Base-by-base conservation (phyloP, 2,797 vertebrate species). In the Anas capensis region DNA sequence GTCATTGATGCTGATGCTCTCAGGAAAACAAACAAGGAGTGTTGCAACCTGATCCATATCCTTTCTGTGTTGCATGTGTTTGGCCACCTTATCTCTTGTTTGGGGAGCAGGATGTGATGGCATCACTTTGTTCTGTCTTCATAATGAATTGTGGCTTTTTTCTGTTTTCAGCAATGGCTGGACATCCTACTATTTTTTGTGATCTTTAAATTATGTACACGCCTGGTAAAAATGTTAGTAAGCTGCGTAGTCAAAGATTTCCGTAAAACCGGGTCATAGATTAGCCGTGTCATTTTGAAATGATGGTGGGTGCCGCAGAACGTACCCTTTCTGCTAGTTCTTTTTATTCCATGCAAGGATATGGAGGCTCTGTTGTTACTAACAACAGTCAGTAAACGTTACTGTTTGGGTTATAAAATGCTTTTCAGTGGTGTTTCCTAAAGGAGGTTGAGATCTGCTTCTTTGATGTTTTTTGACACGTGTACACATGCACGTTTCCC, bases 401-500 rank as follows among this genome's bases (percentile, higher is more conserved):
- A 75, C 53, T 79, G 49, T 27, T 84, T 12, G 40, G 40, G 65
- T 85, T 77, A 66, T 66, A 85, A 90, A 86, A 72, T 68, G 15
- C 14, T 33, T 82, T 84, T 93, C 24, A 31, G 36, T 20, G 75
- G 75, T 86, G 29, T 57, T 81, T 81, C 13, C 14, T 88, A 78
- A 72, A 46, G 10, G 23, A 61, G 26, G 3, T 78, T 78, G 61
- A 88, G 31, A 61, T 94, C 26, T 91, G 19, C 24, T 75, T 46
- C 19, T 90, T 44, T 75, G 42, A 21, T 70, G 42, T 81, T 18
- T 21, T 90, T 84, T 76, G 15, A 34, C n/a, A 51, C 1, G 0
- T 0, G 0, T 72, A 17, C 49, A 14, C 0, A 17, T 23, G 6
- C 14, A 26, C 11, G 3, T 34, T 42, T 31, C 38, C 19, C 20